phyloP scores from a whole-genome alignment of 1,140 invertebrate genomes.

The Pristionchus pacificus region DNA sequence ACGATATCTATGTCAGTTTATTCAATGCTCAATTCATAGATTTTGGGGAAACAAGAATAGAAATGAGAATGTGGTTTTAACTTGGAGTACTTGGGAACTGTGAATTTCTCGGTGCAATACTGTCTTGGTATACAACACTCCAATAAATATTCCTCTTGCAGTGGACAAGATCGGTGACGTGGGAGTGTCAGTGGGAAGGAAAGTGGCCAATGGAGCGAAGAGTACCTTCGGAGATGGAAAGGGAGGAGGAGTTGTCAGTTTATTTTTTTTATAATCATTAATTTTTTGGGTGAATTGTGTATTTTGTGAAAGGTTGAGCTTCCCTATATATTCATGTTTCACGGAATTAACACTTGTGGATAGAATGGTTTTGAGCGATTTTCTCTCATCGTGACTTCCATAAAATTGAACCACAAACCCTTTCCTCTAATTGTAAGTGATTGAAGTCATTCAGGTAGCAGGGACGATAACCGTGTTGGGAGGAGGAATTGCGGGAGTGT shows the following conservation, averaged over 20 bases:
- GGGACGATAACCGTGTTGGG: slow-evolving; percentile 28
- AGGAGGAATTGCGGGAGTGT: slow-evolving; percentile 35
- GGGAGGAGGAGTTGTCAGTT: slow-evolving; percentile 28
- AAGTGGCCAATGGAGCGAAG: slow-evolving; percentile 30
- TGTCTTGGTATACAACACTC: background rate
- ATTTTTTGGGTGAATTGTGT: background rate
- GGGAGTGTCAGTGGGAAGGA: slow-evolving; percentile 34
- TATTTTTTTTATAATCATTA: too few species aligned
- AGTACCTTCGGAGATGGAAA: slow-evolving; percentile 28
- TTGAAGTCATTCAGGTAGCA: background rate
- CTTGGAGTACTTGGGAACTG: background rate
- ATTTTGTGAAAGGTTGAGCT: too few species aligned
- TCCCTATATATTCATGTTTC: too few species aligned
- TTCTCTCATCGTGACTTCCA: too few species aligned
- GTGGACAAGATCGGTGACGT: slow-evolving; percentile 43
- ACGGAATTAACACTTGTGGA: too few species aligned
- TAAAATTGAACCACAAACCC: too few species aligned
- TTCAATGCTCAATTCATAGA: slow-evolving; percentile 3
- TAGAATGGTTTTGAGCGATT: too few species aligned
- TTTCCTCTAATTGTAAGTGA: too few species aligned
- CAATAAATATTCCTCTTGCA: slow-evolving; percentile 9
- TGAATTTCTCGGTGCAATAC: background rate
- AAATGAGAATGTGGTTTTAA: background rate
- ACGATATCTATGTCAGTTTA: slow-evolving; percentile 38
- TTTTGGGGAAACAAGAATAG: slow-evolving; percentile 1